Evolutionary conservation across 2,888 invertebrate species (phyloP).

Genomic region (Brassicogethes aeneus): DNA sequence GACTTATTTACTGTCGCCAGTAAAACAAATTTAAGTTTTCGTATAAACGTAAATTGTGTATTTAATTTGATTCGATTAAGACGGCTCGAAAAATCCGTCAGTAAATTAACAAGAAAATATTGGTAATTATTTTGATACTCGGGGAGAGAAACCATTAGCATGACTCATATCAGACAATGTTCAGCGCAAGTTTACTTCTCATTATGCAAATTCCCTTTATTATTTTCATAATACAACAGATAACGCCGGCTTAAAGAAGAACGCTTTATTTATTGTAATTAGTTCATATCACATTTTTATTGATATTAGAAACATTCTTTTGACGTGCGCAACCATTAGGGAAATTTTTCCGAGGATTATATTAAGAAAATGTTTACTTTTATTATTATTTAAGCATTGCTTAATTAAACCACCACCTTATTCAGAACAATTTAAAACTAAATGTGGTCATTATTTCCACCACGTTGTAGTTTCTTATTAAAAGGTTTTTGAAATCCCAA

Average conservation of each 20-base stretch:
- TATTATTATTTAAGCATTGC: no score
- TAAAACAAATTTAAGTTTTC: slow-evolving; percentile 5
- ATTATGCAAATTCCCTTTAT: slow-evolving; percentile 19
- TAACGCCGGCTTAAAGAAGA: slow-evolving; percentile 7
- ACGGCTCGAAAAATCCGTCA: slow-evolving; percentile 16
- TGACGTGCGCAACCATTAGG: no score
- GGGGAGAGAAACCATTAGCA: slow-evolving; percentile 18
- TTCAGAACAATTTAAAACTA: no score
- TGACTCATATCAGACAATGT: slow-evolving; percentile 21
- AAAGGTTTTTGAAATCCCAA: no score
- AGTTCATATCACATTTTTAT: slow-evolving; percentile 1
- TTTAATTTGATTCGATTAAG: slow-evolving; percentile 21
- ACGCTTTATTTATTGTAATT: slow-evolving; percentile 13
- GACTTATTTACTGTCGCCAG: neutral
- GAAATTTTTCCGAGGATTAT: neutral
- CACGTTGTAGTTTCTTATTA: no score
- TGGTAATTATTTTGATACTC: slow-evolving; percentile 20
- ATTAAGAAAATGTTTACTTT: no score
- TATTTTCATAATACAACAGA: slow-evolving; percentile 14
- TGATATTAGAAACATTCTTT: neutral
- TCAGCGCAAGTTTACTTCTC: slow-evolving; percentile 18
- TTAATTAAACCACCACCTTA: no score
- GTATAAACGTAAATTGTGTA: slow-evolving; percentile 15
- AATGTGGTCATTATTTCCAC: no score
- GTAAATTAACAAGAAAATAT: slow-evolving; percentile 20